phyloP scores from a whole-genome alignment of 92 coral and sea anemone species.

The Bergia sp. region DNA sequence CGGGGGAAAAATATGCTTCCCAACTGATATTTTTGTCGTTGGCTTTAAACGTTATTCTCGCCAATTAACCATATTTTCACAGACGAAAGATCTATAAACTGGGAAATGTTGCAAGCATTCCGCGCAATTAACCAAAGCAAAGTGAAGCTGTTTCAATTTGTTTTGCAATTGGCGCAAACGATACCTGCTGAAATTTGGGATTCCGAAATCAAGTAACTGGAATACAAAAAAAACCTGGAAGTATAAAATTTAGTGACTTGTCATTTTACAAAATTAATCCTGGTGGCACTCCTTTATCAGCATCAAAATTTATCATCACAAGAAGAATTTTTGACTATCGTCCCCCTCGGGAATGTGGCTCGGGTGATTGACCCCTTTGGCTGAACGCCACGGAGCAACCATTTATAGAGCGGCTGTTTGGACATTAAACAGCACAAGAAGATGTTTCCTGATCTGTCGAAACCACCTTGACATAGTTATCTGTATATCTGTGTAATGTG shows the following conservation, averaged over 20 bases:
- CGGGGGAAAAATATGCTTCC: too few relatives aligned
- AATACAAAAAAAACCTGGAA: too few relatives aligned
- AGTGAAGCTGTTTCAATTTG: background rate
- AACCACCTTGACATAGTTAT: background rate
- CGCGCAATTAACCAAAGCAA: background rate
- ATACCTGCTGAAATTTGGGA: background rate
- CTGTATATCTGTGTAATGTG: slow-evolving; percentile 8
- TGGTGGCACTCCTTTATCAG: background rate
- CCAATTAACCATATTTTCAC: too few relatives aligned
- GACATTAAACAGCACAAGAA: background rate
- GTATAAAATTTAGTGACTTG: background rate
- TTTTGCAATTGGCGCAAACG: background rate
- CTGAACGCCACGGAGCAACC: background rate
- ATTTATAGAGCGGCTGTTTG: background rate
- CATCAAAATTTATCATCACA: background rate
- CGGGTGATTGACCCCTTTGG: background rate
- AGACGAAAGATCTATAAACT: too few relatives aligned
- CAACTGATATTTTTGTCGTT: too few relatives aligned
- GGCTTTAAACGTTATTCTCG: too few relatives aligned
- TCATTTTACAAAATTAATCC: background rate
- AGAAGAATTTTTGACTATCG: background rate
- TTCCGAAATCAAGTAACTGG: background rate
- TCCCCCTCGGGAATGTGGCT: background rate
- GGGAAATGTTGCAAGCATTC: too few relatives aligned
- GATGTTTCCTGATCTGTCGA: background rate